These are phyloP conservation scores for Pelagia noctiluca DNA, from an alignment of 30 jellyfish, hydroid and myxozoan genomes.

Conservation along the genomic window DNA sequence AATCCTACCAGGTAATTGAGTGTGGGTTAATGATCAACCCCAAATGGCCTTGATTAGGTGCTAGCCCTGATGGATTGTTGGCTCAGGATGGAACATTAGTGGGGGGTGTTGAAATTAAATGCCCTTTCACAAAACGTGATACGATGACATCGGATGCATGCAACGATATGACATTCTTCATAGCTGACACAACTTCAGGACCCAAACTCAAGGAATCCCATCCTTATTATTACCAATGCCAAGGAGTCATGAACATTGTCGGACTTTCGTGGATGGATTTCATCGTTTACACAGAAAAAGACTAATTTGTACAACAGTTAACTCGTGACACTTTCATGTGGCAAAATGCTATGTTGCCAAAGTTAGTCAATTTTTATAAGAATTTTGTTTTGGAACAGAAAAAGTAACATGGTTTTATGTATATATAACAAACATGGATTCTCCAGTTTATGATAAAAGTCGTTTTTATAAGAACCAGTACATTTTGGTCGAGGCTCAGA, in stretches of 20 bases:
- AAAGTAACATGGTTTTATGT: too few relatives aligned
- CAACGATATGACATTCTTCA: not conserved
- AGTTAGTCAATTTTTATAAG: not conserved
- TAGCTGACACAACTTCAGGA: not conserved
- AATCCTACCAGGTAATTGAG: slow-evolving; percentile 5
- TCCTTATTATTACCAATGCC: slow-evolving; percentile 41
- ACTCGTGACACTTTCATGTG: slow-evolving; percentile 24
- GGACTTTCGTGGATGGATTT: slow-evolving; percentile 36
- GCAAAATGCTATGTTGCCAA: slow-evolving; percentile 18
- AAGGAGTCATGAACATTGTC: slow-evolving; percentile 56
- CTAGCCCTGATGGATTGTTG: slow-evolving; percentile 43
- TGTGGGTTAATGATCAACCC: slow-evolving; percentile 2
- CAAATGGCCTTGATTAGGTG: slow-evolving; percentile 32
- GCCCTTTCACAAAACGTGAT: slow-evolving; percentile 10
- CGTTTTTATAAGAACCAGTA: too few relatives aligned
- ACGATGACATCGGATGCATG: slow-evolving; percentile 21
- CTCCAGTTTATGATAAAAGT: too few relatives aligned
- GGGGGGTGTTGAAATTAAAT: slow-evolving; percentile 40
- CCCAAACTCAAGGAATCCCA: slow-evolving; percentile 27
- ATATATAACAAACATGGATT: too few relatives aligned
- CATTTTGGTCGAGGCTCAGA: too few relatives aligned
- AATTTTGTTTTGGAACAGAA: not conserved
- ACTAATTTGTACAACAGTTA: slow-evolving; percentile 10
- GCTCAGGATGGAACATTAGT: slow-evolving; percentile 4
- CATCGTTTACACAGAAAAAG: slow-evolving; percentile 42